Percentiles rank a stretch among this genome's conserved stretches.
phyloP scores from a whole-genome alignment of 2,797 vertebrate species.

The Xiphorhynchus erythropygius region DNA sequence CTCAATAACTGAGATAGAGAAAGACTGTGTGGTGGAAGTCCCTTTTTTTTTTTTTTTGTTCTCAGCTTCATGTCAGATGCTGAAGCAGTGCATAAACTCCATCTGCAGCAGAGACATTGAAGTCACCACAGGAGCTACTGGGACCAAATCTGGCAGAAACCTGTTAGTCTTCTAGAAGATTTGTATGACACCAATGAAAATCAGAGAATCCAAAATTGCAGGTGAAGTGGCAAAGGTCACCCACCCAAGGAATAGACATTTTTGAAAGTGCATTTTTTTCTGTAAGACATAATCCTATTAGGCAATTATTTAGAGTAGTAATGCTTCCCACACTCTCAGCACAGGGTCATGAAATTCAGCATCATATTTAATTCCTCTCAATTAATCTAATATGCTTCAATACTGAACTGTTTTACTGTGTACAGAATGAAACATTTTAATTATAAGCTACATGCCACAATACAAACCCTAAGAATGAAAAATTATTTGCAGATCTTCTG shows the following conservation, averaged over 20 bases:
- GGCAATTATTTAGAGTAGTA: not conserved
- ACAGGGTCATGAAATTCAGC: not conserved
- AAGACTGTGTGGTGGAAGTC: not conserved
- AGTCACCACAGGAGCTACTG: not conserved
- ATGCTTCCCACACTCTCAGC: not conserved
- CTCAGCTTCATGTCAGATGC: not conserved
- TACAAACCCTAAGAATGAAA: slow-evolving; percentile 8
- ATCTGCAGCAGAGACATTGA: not conserved
- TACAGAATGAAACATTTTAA: not conserved
- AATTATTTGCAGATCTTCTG: slow-evolving; percentile 24
- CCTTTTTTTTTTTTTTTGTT: not conserved
- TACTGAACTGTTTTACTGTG: not conserved
- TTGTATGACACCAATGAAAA: not conserved
- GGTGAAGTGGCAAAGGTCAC: not conserved
- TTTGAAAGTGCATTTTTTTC: not conserved
- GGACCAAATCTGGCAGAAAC: not conserved
- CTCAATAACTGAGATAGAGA: not conserved
- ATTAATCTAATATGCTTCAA: not conserved
- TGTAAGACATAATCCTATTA: not conserved
- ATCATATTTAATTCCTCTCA: not conserved
- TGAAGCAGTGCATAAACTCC: not conserved
- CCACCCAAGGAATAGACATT: not conserved
- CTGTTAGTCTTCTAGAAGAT: not conserved
- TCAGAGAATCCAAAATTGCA: not conserved
- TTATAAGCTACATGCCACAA: not conserved